Evolutionary conservation across 2,113 vertebrate genomes (phyloP), one percentile per base, ranked within the genome.

Genomic region (Clupea harengus): DNA sequence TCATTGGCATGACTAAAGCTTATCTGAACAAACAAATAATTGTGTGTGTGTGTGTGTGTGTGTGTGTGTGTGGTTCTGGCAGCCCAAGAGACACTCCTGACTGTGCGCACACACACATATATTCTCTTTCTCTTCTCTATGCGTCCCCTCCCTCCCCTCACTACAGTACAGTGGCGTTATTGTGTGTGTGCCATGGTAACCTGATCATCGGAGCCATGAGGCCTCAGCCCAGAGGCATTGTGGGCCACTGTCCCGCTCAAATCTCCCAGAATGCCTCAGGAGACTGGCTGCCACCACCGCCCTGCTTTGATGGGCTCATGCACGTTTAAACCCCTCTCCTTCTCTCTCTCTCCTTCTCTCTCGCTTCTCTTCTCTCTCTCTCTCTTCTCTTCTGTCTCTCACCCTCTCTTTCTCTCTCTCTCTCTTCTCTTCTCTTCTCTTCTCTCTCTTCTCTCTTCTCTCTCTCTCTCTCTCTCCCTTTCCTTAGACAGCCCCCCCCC

Each of bases 131-230:
- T 82, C 81, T 47, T 25, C 52, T 25, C 54, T 64, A 10, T 50
- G 39, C 75, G 25, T 25, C 9, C 6, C 18, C 8, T 80, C 46
- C 49, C 83, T 90, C 83, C 82, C 87, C 90, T 54, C 17, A 13
- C 90, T 90, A 93, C 92, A 93, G 92, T 90, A 90, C 91, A 88
- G 89, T 93, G 83, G 81, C 78, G 52, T 54, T 83, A 95, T 94
- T 94, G 93, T 95, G 92, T 90, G 88, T 87, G 60, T 85, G 90
- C 88, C 86, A 89, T 93, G 92, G 92, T 92, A 87, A 72, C 72
- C 90, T 92, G 91, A 94, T 94, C 93, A 89, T 89, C 91, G 89
- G 91, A 94, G 92, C 92, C 92, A 90, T 94, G 91, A 83, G 88
- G 91, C 87, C 89, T 93, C 92, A 88, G 88, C 88, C 85, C 88